A percentile compares a stretch with the other conserved stretches of the same genome.
These are phyloP conservation scores for Lacanobia wlatinum DNA, from an alignment of 2,888 invertebrate genomes.

Conservation along the genomic window DNA sequence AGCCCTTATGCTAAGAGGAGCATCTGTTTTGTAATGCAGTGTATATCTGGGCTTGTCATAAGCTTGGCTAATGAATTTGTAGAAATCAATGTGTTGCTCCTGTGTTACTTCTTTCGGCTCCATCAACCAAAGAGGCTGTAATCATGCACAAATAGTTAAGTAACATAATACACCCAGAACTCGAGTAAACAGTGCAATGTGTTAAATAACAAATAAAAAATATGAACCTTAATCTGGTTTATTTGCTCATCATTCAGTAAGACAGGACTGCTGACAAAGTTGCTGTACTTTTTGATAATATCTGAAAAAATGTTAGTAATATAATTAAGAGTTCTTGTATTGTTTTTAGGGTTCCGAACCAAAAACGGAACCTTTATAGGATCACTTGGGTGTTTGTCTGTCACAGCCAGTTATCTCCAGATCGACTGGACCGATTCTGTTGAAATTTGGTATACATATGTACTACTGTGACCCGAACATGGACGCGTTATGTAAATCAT, in stretches of 20 bases:
- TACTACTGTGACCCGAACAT: no score
- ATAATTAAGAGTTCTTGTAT: not conserved
- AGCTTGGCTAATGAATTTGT: slow-evolving; percentile 96
- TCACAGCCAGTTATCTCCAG: no score
- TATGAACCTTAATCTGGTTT: slow-evolving; percentile 94
- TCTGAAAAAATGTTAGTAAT: slow-evolving; percentile 86
- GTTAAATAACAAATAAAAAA: not conserved
- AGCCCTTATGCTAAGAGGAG: slow-evolving; percentile 97
- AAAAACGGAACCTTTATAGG: no score
- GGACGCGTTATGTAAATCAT: no score
- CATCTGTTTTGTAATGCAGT: slow-evolving; percentile 98
- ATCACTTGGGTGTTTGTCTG: no score
- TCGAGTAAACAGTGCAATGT: not conserved
- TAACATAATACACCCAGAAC: not conserved
- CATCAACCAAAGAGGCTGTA: slow-evolving; percentile 97
- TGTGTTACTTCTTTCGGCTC: slow-evolving; percentile 96
- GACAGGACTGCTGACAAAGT: slow-evolving; percentile 98
- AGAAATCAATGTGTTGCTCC: slow-evolving; percentile 98
- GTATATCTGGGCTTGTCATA: slow-evolving; percentile 97
- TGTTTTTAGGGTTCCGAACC: no score
- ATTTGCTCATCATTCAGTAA: slow-evolving; percentile 96
- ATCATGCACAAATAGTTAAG: slow-evolving; percentile 11
- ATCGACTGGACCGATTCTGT: no score
- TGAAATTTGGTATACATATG: no score
- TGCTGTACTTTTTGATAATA: slow-evolving; percentile 98